Evolutionary conservation across 2,888 invertebrate genomes (phyloP).

Genomic region (Parnassius apollo): DNA sequence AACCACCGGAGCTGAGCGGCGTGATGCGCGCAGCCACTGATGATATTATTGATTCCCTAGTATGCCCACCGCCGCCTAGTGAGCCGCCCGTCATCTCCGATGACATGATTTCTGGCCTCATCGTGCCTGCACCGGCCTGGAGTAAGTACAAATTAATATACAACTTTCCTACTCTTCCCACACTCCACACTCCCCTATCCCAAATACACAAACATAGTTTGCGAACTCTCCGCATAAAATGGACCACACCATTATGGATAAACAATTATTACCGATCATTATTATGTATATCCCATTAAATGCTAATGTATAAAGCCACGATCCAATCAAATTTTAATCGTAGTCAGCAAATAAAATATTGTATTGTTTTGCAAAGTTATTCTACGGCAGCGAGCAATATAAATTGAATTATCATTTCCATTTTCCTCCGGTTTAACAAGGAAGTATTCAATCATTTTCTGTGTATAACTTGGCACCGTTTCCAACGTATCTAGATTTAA

Average conservation of each 20-base stretch:
- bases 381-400: conserved; percentile 27
- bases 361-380: conserved; percentile 29
- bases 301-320: conserved; percentile 2
- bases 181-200: not conserved
- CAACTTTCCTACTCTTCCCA: not conserved
- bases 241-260: conserved; percentile 13
- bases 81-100: conserved; percentile 96
- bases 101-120: conserved; percentile 97
- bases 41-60: conserved; percentile 96
- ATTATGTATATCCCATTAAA: conserved; percentile 11
- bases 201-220: not conserved
- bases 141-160: conserved; percentile 82
- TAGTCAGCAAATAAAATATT: conserved; percentile 23
- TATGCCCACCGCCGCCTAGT: conserved; percentile 97
- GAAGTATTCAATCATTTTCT: conserved; percentile 54
- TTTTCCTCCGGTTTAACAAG: conserved; percentile 54
- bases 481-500: conserved; percentile 36
- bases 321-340: conserved; percentile 27
- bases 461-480: conserved; percentile 68
- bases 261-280: conserved; percentile 23
- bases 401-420: conserved; percentile 42
- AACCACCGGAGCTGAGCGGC: conserved; percentile 88
- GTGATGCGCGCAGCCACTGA: conserved; percentile 93
- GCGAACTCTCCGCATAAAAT: not conserved
- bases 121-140: conserved; percentile 98